Percentiles rank a stretch among this genome's conserved stretches.
These are phyloP conservation scores for Aeoliscus strigatus DNA, from an alignment of 2,797 vertebrate species.

Conservation along the genomic window DNA sequence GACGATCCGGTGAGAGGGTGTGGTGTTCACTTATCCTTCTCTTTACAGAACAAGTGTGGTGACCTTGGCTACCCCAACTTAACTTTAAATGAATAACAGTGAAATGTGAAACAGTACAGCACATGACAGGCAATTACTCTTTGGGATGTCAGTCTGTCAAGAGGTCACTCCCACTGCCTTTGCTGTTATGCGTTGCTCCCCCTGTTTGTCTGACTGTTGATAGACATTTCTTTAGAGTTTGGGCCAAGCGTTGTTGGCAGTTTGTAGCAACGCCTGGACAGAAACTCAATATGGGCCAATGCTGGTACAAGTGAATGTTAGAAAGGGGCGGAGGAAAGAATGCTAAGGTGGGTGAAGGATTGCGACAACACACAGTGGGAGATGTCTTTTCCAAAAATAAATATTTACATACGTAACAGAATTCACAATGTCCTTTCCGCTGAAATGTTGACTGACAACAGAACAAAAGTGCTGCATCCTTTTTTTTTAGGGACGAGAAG, in stretches of 20 bases:
- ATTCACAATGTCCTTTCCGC: slow-evolving; percentile 10
- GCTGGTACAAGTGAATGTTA: slow-evolving; percentile 48
- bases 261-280: slow-evolving; percentile 55
- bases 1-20: slow-evolving; percentile 41
- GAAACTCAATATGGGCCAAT: slow-evolving; percentile 63
- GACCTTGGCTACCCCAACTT: slow-evolving; percentile 56
- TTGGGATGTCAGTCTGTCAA: slow-evolving; percentile 59
- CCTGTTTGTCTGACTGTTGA: slow-evolving; percentile 50
- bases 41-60: slow-evolving; percentile 44
- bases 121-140: slow-evolving; percentile 75
- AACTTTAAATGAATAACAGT: slow-evolving; percentile 58
- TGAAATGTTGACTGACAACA: slow-evolving; percentile 42
- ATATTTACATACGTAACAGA: too few species aligned
- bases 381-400: too few species aligned
- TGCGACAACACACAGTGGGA: slow-evolving; percentile 11
- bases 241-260: slow-evolving; percentile 33
- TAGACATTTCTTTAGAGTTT: slow-evolving; percentile 66
- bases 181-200: slow-evolving; percentile 59
- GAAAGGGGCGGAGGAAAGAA: slow-evolving; percentile 22
- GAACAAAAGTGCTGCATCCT: slow-evolving; percentile 24
- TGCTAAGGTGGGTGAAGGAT: slow-evolving; percentile 15
- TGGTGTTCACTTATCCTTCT: slow-evolving; percentile 56
- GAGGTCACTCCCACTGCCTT: slow-evolving; percentile 57
- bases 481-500: slow-evolving; percentile 22
- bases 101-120: slow-evolving; percentile 59